Evolutionary conservation across 2,797 vertebrate species (phyloP), one percentile per base, ranked within the genome.

Genomic region (Ammospiza maritima): DNA sequence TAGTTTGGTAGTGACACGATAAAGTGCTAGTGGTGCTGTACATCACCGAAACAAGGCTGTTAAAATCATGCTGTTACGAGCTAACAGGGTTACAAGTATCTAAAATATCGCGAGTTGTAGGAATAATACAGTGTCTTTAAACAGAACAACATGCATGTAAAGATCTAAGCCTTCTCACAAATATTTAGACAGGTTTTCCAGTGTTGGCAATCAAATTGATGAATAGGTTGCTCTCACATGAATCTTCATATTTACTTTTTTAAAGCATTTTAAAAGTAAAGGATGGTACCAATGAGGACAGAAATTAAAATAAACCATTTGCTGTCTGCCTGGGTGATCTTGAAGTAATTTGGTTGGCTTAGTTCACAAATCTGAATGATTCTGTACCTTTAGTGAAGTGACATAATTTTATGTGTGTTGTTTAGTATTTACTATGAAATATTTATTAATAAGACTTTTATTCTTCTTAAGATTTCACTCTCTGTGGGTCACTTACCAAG

Each of bases 121-220:
- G n/a, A 30, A 5, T 51, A 17, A 18, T 11, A 1, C 0, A 2
- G 9, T 22, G 53, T 34, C 10, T 48, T 76, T 34, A 40, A 71
- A 27, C 48, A 10, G 54, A 1, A 9, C 5, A 26, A 20, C 0
- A 5, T 26, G 45, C 20, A 5, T 51, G 51, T 30, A 2, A 47
- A 62, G 38, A 34, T 10, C 7, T 9, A 5, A 67, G 21, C 11
- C 50, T 30, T 51, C 16, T 48, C 19, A 36, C 29, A 20, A 17
- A 2, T 51, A 10, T 29, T 71, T 44, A 51, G 34, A 3, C 19
- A 34, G 19, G 8, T 64, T 82, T 82, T 58, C 16, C 26, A 17
- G 29, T 47, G 71, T 32, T 80, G 0, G 0, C 5, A 10, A n/a
- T 23, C 17, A 22, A 14, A 9, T 4, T 19, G 34, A 3, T 8